These are phyloP conservation scores for Lepus europaeus DNA, from an alignment of 2,113 vertebrate species.

Conservation along the genomic window DNA sequence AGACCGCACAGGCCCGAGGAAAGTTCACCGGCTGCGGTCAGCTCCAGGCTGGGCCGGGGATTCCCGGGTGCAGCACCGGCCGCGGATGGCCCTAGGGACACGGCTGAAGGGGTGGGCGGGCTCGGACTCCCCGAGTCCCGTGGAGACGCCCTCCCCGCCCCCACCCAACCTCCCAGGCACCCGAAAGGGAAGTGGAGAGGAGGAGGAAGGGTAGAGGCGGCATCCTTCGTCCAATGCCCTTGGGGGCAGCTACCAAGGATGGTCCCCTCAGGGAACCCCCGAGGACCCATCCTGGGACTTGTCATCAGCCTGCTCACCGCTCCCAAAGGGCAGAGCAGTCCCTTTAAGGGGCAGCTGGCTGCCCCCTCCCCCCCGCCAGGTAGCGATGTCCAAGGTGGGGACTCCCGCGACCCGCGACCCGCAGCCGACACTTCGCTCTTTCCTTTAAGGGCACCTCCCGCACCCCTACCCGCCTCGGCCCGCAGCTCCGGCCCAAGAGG, in stretches of 20 bases:
- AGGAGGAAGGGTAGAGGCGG: conserved; percentile 13
- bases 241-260: not conserved
- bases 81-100: not conserved
- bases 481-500: conserved; percentile 28
- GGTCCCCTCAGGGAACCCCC: not conserved
- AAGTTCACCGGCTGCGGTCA: conserved; percentile 15
- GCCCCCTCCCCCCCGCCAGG: conserved; percentile 57
- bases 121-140: conserved; percentile 8
- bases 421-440: not conserved
- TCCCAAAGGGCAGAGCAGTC: conserved; percentile 39
- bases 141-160: conserved; percentile 73
- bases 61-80: not conserved
- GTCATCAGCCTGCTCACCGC: not conserved
- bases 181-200: conserved; percentile 64
- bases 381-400: conserved; percentile 46
- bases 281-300: not conserved
- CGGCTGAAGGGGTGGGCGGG: not conserved
- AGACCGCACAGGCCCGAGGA: not conserved
- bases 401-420: not conserved
- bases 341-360: conserved; percentile 75
- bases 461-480: conserved; percentile 42
- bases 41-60: not conserved
- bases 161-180: conserved; percentile 58
- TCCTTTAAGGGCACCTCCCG: conserved; percentile 34
- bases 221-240: conserved; percentile 43